phyloP scores from a whole-genome alignment of 1,140 invertebrate genomes.

The Bacillus rossius region DNA sequence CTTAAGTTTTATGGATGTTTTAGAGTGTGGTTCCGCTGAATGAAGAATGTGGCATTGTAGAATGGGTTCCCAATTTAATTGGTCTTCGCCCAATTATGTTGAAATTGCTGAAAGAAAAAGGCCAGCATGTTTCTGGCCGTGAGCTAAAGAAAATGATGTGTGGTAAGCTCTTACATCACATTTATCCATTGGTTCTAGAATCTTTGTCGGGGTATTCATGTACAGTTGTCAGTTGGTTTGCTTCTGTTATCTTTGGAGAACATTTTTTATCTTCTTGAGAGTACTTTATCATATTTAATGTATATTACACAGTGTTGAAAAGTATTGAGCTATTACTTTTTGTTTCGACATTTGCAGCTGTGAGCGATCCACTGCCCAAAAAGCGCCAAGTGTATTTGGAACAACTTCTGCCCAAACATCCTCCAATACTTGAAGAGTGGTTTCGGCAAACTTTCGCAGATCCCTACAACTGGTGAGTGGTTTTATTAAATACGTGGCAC shows the following conservation, averaged over 20 bases:
- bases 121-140: constrained; percentile 50
- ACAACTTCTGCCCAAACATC: constrained; percentile 57
- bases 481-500: neutral
- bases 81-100: constrained; percentile 68
- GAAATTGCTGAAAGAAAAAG: constrained; percentile 66
- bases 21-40: constrained; percentile 84
- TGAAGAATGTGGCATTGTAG: constrained; percentile 90
- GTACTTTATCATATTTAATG: too few species aligned
- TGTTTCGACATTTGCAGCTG: neutral
- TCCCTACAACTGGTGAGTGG: constrained; percentile 74
- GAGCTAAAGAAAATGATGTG: constrained; percentile 38
- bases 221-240: too few species aligned
- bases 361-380: neutral
- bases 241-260: too few species aligned
- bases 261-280: too few species aligned
- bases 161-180: constrained; percentile 28
- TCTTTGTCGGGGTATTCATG: too few species aligned
- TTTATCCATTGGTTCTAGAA: neutral
- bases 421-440: constrained; percentile 87
- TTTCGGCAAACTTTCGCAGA: constrained; percentile 84
- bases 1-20: too few species aligned
- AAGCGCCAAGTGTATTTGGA: neutral
- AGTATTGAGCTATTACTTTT: too few species aligned
- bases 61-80: constrained; percentile 89
- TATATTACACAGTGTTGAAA: too few species aligned